These are phyloP conservation scores for Ciconia stormi DNA, from an alignment of 2,113 vertebrate species.

Conservation along the genomic window DNA sequence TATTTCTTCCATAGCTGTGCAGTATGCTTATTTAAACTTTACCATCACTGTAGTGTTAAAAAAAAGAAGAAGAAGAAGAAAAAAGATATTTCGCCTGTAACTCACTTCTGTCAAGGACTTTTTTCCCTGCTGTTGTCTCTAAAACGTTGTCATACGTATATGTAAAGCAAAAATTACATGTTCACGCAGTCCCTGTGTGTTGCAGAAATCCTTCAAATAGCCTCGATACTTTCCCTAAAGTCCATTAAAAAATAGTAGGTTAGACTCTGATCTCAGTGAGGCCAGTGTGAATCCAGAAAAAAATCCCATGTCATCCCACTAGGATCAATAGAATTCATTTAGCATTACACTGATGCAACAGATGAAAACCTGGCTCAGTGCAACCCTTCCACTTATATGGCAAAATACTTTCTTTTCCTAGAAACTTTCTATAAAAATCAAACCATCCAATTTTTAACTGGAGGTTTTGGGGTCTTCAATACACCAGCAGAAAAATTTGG, in stretches of 20 bases:
- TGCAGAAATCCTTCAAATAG: not conserved
- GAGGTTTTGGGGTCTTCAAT: not conserved
- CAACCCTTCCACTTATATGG: not conserved
- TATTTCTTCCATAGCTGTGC: not conserved
- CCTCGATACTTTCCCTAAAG: not conserved
- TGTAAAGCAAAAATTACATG: not conserved
- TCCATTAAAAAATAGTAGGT: not conserved
- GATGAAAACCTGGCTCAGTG: not conserved
- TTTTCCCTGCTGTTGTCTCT: not conserved
- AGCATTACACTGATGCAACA: not conserved
- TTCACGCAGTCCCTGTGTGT: not conserved
- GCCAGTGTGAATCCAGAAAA: not conserved
- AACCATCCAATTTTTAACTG: not conserved
- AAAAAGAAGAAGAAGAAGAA: not conserved
- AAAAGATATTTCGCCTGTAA: not conserved
- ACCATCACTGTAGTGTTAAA: not conserved
- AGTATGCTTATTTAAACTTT: conserved; percentile 21
- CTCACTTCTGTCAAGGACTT: not conserved
- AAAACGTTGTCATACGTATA: not conserved
- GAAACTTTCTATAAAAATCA: not conserved
- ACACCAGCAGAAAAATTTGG: not conserved
- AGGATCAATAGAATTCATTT: not conserved
- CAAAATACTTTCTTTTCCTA: not conserved
- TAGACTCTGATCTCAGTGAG: not conserved
- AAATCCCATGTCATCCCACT: not conserved